Percentiles rank a stretch among this genome's conserved stretches.
Conservation (phyloP, 2,888 invertebrate genomes). For the Plagodis pulveraria region DNA sequence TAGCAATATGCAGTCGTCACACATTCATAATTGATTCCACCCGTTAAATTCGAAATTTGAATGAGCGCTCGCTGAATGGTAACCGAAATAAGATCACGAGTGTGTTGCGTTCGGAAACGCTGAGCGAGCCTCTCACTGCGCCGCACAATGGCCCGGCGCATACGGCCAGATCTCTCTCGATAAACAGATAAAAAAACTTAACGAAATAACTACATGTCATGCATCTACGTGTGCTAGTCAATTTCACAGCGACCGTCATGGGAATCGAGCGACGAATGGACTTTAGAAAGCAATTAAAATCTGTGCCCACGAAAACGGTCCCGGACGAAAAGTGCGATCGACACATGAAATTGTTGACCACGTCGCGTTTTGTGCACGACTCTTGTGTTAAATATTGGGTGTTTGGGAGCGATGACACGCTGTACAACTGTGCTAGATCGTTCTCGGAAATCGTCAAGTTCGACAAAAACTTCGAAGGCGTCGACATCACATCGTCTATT, state of each 20-base stretch:
- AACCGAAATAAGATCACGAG: constrained; percentile 77
- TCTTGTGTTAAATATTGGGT: constrained; percentile 33
- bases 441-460: constrained; percentile 56
- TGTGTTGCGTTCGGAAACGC: constrained; percentile 59
- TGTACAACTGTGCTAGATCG: constrained; percentile 39
- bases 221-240: constrained; percentile 83
- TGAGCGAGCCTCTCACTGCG: constrained; percentile 62
- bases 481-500: constrained; percentile 40
- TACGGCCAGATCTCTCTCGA: constrained; percentile 75
- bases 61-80: constrained; percentile 74
- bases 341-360: constrained; percentile 68
- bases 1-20: constrained; percentile 75
- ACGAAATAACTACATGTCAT: constrained; percentile 83
- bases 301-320: constrained; percentile 64
- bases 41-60: constrained; percentile 81
- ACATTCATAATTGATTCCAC: constrained; percentile 74
- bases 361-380: constrained; percentile 55
- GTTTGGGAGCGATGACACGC: constrained; percentile 40
- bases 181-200: constrained; percentile 68
- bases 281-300: constrained; percentile 83
- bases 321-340: constrained; percentile 68
- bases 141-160: constrained; percentile 74
- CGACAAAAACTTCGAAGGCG: constrained; percentile 53
- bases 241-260: constrained; percentile 82
- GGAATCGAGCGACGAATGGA: constrained; percentile 80